Evolutionary conservation across 2,113 vertebrate species (phyloP).

Genomic region (Platichthys stellatus): DNA sequence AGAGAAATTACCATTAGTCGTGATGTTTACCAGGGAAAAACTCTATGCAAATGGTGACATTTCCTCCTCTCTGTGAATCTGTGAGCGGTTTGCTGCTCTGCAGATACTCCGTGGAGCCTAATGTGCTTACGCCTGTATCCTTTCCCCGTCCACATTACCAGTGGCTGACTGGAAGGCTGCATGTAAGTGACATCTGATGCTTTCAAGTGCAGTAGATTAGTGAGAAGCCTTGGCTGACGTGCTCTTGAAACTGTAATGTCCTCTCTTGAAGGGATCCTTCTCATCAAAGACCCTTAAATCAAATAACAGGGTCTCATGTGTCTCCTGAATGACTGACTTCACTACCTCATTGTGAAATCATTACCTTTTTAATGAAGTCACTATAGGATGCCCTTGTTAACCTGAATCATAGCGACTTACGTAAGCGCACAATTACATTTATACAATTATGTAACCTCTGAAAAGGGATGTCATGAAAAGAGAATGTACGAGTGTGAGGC

Average conservation of each 20-base stretch:
- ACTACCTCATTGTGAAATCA: conserved; percentile 14
- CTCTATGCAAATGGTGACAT: conserved; percentile 73
- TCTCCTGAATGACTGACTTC: conserved; percentile 25
- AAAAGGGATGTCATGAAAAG: conserved; percentile 15
- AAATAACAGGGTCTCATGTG: conserved; percentile 37
- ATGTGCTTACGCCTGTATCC: conserved; percentile 59
- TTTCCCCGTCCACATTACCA: conserved; percentile 38
- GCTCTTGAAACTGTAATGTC: conserved; percentile 51
- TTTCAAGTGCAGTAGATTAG: conserved; percentile 65
- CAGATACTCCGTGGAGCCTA: conserved; percentile 46
- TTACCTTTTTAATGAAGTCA: conserved; percentile 41
- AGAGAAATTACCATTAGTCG: conserved; percentile 55
- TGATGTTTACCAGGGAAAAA: conserved; percentile 57
- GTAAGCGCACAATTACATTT: conserved; percentile 34
- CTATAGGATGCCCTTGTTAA: conserved; percentile 28
- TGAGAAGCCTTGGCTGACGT: conserved; percentile 29
- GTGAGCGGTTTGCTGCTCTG: conserved; percentile 44
- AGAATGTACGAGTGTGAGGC: conserved; percentile 12
- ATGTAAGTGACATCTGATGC: conserved; percentile 60
- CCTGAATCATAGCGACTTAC: conserved; percentile 42
- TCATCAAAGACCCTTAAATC: conserved; percentile 57
- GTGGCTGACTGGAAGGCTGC: conserved; percentile 47
- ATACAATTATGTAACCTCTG: conserved; percentile 37
- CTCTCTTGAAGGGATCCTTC: conserved; percentile 38
- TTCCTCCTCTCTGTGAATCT: conserved; percentile 46